Conservation (phyloP, 2,888 invertebrate species). For the Drosophila cracens region DNA sequence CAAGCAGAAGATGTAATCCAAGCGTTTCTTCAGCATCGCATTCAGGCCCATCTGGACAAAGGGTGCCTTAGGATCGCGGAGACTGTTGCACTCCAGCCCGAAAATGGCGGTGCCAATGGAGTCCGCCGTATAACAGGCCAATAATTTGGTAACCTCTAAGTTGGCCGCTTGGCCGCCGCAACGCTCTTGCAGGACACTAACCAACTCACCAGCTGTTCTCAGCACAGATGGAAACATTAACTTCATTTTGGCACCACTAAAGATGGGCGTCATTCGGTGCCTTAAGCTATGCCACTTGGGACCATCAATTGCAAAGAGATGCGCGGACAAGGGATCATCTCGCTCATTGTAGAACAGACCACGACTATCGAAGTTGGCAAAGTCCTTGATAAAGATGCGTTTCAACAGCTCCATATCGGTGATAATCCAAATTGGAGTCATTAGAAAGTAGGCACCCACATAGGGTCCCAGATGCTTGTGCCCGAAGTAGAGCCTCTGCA, state of each 20-base stretch:
- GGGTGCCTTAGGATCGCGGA: conserved; percentile 83
- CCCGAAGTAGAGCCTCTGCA: conserved; percentile 62
- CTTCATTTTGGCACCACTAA: conserved; percentile 83
- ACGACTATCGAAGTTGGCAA: conserved; percentile 80
- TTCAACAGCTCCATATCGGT: conserved; percentile 79
- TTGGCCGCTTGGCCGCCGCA: neutral
- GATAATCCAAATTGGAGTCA: conserved; percentile 59
- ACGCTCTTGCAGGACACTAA: conserved; percentile 42
- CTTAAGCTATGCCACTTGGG: conserved; percentile 83
- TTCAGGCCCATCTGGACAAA: conserved; percentile 81
- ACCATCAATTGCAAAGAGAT: conserved; percentile 83
- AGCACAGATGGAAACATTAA: conserved; percentile 78
- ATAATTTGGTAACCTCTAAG: conserved; percentile 85
- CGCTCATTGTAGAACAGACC: conserved; percentile 78
- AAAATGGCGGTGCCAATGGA: conserved; percentile 86
- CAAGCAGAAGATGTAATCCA: conserved; percentile 48
- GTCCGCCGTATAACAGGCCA: conserved; percentile 86
- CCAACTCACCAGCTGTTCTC: conserved; percentile 59
- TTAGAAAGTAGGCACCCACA: conserved; percentile 77
- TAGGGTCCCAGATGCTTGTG: conserved; percentile 76
- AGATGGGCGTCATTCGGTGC: conserved; percentile 80
- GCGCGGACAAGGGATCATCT: conserved; percentile 83
- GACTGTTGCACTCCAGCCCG: conserved; percentile 85
- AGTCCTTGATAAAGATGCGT: conserved; percentile 80
- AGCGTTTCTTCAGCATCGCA: conserved; percentile 54